Base-by-base conservation (phyloP, 2,888 invertebrate genomes). In the Apodemia mormo region DNA sequence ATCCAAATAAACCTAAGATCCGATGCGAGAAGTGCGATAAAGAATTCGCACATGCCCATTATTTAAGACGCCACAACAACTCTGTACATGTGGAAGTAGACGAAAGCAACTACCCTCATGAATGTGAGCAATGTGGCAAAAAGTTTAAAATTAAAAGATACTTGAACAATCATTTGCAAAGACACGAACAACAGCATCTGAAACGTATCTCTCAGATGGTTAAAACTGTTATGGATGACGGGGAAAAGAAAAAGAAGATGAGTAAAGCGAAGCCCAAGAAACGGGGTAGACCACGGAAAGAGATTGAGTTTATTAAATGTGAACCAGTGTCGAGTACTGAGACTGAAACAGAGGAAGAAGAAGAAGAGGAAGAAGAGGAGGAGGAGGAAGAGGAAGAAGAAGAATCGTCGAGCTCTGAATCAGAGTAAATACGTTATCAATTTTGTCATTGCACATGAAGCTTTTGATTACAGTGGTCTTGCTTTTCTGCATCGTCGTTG, bases 301-400 rank as follows among this genome's bases (percentile, higher is more conserved):
- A 92, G 72, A 90, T 93, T 6, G 92, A 92, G 80, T 92, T 93
- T 40, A 91, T 93, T 0, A 93, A 93, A 69, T 93, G 92, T 67
- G 92, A 93, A 68, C 92, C 92, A 0, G 86, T 91, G 0, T 86
- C 89, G 0, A 90, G 88, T 70, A 84, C 89, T 0, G 88, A 88
- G 2, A 84, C 84, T 0, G 86, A 85, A 0, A 81, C 85, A 0
- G 88, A 81, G 0, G 74, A 74, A 52, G 68, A 72, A 3, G 75
- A 76, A 5, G 66, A 68, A 10, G 71, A 71, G 66, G 74, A 74
- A 0, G 74, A 75, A 45, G 74, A 68, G 40, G 66, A 66, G 22
- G 56, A 40, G 29, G 40, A 30, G 45, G 14, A 14, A 52, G 67
- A 54, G 29, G 14, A 56, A 29, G 58, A 30, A 14, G 58, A 58